Evolutionary conservation across 2,888 invertebrate genomes (phyloP), one percentile per base, ranked within the genome.

Genomic region (Harpalus rubripes): DNA sequence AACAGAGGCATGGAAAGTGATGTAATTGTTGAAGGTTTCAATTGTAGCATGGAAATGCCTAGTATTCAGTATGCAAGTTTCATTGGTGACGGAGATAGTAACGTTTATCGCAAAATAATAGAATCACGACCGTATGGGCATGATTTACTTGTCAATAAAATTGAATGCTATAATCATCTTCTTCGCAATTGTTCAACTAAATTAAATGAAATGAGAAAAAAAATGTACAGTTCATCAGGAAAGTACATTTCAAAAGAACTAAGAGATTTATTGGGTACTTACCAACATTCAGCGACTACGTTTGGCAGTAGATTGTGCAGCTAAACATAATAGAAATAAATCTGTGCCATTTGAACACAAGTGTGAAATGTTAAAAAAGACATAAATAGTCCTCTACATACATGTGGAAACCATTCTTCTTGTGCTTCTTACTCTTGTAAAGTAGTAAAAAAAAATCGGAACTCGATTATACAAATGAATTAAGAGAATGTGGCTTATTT

Each of bases 281-380:
- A 2, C 39, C 15, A 72, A 72, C n/a, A n/a, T 72, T 2, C 32
- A 39, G 10, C 12, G 10, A 39, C n/a, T 72, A 39, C 41, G 72
- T 6, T 39, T 39, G n/a, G 72, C 72, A 41, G 72, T 72, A 16
- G 72, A 72, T n/a, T 72, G 72, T 72, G 72, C 39, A 72, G 72
- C 72, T 39, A 72, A 72, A 22, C 32, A 72, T 39, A 41, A 15
- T 6, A 72, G 72, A 72, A 39, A 22, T 22, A 22, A 22, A 22
- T 22, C 3, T 2, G 22, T 22, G 3, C 22, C 22, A 22, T 22
- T 22, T 22, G 22, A 22, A 22, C 1, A 22, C 3, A 22, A 22
- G 22, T 22, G 22, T 3, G 22, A 22, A 22, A 1, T 22, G 22
- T 22, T 22, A n/a, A 22, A 22, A 22, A 22, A 22, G 3, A 22